These are phyloP conservation scores for Ferrisia virgata DNA, from an alignment of 2,888 invertebrate species.

Conservation along the genomic window DNA sequence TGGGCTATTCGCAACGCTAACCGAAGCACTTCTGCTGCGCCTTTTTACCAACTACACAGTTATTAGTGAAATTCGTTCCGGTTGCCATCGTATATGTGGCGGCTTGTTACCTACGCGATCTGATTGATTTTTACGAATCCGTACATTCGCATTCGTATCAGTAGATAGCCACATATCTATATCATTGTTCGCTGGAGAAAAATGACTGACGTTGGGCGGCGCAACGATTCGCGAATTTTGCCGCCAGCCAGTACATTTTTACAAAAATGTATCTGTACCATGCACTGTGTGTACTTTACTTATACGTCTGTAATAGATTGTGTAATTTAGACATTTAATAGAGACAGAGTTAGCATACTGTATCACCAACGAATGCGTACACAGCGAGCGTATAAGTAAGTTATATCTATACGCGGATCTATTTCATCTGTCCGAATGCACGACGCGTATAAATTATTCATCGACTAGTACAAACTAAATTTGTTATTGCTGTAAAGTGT, in stretches of 20 bases:
- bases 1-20: neutral
- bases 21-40: neutral
- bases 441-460: neutral
- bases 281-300: too few species aligned
- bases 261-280: too few species aligned
- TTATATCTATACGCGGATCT: neutral
- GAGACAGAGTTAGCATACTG: too few species aligned
- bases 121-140: neutral
- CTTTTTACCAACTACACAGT: neutral
- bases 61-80: conserved; percentile 2
- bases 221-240: neutral
- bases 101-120: neutral
- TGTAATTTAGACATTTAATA: too few species aligned
- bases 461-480: neutral
- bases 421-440: neutral
- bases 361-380: neutral
- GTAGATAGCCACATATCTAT: too few species aligned
- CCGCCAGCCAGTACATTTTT: neutral
- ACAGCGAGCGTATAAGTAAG: too few species aligned
- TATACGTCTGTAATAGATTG: too few species aligned
- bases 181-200: neutral
- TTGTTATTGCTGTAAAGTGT: neutral
- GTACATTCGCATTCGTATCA: neutral
- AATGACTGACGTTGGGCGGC: neutral
- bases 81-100: neutral